Base-by-base conservation (phyloP, 2,888 invertebrate genomes). In the Hemicrepidius hirtus region DNA sequence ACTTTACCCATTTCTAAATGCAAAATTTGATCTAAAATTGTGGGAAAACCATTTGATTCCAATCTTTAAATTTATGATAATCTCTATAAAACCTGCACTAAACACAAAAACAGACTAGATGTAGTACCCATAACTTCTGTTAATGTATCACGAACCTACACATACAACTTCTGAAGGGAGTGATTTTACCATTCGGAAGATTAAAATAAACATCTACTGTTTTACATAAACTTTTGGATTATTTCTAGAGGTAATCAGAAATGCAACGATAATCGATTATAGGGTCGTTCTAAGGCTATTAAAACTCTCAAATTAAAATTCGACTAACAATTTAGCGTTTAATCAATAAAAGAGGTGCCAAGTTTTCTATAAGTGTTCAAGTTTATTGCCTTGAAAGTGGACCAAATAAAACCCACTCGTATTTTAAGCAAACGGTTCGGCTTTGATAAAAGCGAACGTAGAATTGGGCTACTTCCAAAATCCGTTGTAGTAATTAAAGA, bases 401-500 rank as follows among this genome's bases (percentile, higher is more conserved):
- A 72, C 80, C 81, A 80, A 77, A 76, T 77, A 75, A n/a, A 78
- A 76, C 76, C 75, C 72, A 78, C 74, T 70, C 75, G 57, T 72
- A 57, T 18, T 68, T 64, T 65, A 62, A 46, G 64, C 74, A 63
- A 69, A 59, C 65, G 64, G 55, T 49, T 68, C 67, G 62, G 50
- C 18, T 49, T 24, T n/a, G 49, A 13, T 37, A 20, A 18, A 71
- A 63, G 46, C 60, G 53, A 70, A 63, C 40, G 69, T 66, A 67
- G 49, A 60, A 57, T 73, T 77, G 81, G 78, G 64, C 78, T 64
- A 75, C 78, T 77, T 66, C 72, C 71, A 74, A 79, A 80, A 82
- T 80, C 80, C 81, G 80, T 79, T 82, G 83, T 82, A 80, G 85
- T 84, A 85, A 84, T 85, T 84, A 85, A 85, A 82, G 83, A 80